phyloP scores from a whole-genome alignment of 2,888 invertebrate species.

The Willowsia nigromaculata region DNA sequence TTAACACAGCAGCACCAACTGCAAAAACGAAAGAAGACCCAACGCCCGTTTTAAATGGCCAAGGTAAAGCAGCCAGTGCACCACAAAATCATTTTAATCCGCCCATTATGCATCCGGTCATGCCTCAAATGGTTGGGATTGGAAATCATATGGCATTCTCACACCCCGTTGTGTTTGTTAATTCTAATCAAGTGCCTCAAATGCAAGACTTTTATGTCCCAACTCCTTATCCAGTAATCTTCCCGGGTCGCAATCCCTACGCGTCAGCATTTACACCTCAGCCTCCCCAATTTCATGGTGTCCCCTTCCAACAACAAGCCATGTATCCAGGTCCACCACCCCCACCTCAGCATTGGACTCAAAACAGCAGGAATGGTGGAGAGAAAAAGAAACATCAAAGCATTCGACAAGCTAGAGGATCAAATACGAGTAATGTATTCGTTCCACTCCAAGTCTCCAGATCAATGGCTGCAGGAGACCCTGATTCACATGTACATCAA shows the following conservation, averaged over 20 bases:
- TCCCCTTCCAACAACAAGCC: background rate
- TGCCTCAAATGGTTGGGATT: background rate
- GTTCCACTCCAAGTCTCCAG: constrained; percentile 69
- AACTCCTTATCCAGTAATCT: constrained; percentile 45
- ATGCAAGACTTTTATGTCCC: constrained; percentile 34
- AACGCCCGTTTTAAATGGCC: background rate
- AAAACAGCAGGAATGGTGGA: constrained; percentile 9
- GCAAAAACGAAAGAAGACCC: background rate
- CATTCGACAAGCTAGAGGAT: background rate
- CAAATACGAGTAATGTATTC: constrained; percentile 18
- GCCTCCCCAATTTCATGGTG: background rate
- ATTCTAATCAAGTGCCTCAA: background rate
- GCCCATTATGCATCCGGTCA: background rate
- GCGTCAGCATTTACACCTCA: constrained; percentile 51
- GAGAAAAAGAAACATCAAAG: constrained; percentile 3
- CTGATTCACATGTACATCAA: background rate
- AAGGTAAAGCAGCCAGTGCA: background rate
- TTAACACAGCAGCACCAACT: constrained; percentile 13
- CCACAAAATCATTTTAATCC: background rate
- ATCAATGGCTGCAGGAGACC: constrained; percentile 52
- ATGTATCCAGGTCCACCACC: constrained; percentile 56
- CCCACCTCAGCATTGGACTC: constrained; percentile 66
- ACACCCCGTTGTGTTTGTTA: constrained; percentile 28
- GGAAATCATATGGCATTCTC: background rate
- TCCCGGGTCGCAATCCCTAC: constrained; percentile 33